These are phyloP conservation scores for Sebastes goodei DNA, from an alignment of 2,797 vertebrate genomes.

Conservation along the genomic window DNA sequence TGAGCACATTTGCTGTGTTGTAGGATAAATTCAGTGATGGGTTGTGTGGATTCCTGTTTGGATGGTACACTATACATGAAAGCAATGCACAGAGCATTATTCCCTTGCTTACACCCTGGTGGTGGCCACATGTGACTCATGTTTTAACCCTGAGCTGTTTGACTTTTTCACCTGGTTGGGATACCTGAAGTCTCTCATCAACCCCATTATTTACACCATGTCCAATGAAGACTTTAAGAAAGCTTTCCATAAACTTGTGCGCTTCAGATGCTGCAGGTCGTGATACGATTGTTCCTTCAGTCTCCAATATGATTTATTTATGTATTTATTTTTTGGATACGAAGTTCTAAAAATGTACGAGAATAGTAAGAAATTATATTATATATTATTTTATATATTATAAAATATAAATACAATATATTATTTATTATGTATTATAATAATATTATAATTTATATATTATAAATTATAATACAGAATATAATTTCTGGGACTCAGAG, in stretches of 20 bases:
- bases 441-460: too few relatives aligned
- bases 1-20: neutral
- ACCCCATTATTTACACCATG: constrained; percentile 98
- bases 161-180: constrained; percentile 98
- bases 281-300: constrained; percentile 31
- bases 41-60: neutral
- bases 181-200: constrained; percentile 97
- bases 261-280: constrained; percentile 85
- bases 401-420: too few relatives aligned
- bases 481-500: neutral
- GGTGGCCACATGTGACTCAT: constrained; percentile 80
- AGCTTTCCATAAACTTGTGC: constrained; percentile 95
- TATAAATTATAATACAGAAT: neutral
- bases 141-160: constrained; percentile 91
- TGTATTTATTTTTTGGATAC: neutral
- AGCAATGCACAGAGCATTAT: neutral
- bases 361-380: neutral
- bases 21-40: neutral
- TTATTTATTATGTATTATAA: too few relatives aligned
- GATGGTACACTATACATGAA: neutral
- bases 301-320: neutral
- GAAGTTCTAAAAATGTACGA: neutral
- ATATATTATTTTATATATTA: too few relatives aligned
- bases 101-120: constrained; percentile 64
- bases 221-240: constrained; percentile 99